Base-by-base conservation (phyloP, 1,140 invertebrate species). In the Drosophila athabasca region DNA sequence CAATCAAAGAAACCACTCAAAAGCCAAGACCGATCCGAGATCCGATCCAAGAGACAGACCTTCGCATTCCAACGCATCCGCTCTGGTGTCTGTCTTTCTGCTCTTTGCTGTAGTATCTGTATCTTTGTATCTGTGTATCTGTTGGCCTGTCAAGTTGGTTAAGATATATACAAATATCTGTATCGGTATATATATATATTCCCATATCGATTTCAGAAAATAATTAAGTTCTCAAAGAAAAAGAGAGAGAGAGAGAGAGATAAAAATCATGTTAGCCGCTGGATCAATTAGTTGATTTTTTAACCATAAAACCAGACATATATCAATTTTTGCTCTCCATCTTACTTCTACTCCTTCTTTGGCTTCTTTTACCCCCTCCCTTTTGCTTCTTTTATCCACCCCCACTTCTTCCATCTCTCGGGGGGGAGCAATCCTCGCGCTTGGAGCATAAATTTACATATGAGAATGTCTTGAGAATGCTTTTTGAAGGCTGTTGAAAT, bases 281-380 rank as follows among this genome's bases (percentile, higher is more conserved):
- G 35, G 81, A 90, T 90, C 87, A 90, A 90, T 90, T 90, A 90
- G 87, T 90, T 82, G 87, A 90, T 90, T 90, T 82, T 82, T 71
- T 57, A 72, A 67, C 60, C 73, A 69, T 69, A 75, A 57, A 39
- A 70, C 66, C 72, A n/a, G 58, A 67, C 73, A 90, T 89, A 89
- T 90, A 81, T 89, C 84, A 89, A 84, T 79, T 89, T 88, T 84
- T 35, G 45, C n/a, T 50, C 61, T 13, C 45, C 48, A 35, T 35
- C 31, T 11, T 11, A 35, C 31, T 11, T 39, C 26, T 9, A 43
- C 49, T 39, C 35, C 66, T 67, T 49, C 17, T 24, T 24, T 24
- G 2, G 2, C 24, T 24, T 24, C 24, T 2, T 24, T 24, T 22
- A 22, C 22, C 22, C 22, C 22, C 22, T 3, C 22, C 22, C 22